These are phyloP conservation scores for Limnephilus lunatus DNA, from an alignment of 2,888 invertebrate genomes.

Conservation along the genomic window DNA sequence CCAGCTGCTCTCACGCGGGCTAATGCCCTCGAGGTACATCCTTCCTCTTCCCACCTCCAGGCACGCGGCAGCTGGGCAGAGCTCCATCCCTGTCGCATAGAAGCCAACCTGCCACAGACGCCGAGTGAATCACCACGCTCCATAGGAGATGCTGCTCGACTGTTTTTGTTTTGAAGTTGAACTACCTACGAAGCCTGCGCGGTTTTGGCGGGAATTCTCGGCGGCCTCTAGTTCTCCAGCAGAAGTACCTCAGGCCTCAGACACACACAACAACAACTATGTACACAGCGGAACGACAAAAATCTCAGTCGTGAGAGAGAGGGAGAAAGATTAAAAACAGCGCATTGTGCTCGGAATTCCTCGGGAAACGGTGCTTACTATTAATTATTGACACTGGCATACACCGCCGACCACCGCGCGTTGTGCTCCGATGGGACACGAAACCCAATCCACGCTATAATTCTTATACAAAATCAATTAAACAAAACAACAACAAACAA, in stretches of 20 bases:
- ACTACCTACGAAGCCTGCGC: conserved; percentile 27
- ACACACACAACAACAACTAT: background rate
- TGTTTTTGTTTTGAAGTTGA: conserved; percentile 44
- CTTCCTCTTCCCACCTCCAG: conserved; percentile 25
- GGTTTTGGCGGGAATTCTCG: conserved; percentile 48
- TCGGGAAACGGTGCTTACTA: background rate
- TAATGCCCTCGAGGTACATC: conserved; percentile 52
- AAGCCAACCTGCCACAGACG: conserved; percentile 41
- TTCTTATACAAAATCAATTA: background rate
- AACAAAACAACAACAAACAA: background rate
- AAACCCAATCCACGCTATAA: background rate
- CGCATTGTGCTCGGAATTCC: background rate
- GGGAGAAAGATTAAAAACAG: background rate
- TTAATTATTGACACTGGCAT: background rate
- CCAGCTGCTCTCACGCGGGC: conserved; percentile 59
- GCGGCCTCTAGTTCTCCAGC: background rate
- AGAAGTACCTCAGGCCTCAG: background rate
- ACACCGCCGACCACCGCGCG: background rate
- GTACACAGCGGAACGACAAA: background rate
- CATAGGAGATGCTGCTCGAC: conserved; percentile 34
- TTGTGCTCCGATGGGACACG: background rate
- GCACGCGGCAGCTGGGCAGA: background rate
- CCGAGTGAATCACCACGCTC: conserved; percentile 60
- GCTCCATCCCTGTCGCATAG: conserved; percentile 26
- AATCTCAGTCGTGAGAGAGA: background rate